These are phyloP conservation scores for Onychostruthus taczanowskii DNA, from an alignment of 2,113 vertebrate species.

Conservation along the genomic window DNA sequence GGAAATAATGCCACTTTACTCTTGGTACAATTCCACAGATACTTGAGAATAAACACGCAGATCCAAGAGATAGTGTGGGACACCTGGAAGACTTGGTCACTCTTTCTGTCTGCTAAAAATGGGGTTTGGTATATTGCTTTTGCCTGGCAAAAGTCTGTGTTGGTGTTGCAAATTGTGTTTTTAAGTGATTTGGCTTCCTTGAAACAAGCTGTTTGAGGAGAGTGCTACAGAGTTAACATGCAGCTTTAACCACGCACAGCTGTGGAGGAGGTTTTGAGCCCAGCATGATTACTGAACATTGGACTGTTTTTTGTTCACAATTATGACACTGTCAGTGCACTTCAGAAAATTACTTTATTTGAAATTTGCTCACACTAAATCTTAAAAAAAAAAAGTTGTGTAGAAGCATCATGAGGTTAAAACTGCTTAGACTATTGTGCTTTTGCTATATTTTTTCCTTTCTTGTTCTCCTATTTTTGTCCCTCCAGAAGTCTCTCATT, in stretches of 20 bases:
- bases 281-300: not conserved
- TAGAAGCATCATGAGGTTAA: not conserved
- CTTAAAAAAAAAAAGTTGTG: not conserved
- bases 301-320: not conserved
- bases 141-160: not conserved
- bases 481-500: not conserved
- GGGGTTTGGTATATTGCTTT: not conserved
- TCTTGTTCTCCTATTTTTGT: conserved; percentile 5
- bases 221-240: not conserved
- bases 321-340: not conserved
- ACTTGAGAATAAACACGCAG: not conserved
- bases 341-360: not conserved
- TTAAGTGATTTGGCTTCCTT: not conserved
- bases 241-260: not conserved
- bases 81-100: not conserved
- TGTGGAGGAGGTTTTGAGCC: conserved; percentile 11
- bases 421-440: not conserved
- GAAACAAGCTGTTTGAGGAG: not conserved
- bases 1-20: not conserved
- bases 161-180: not conserved
- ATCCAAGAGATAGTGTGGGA: not conserved
- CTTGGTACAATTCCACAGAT: not conserved
- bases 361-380: not conserved
- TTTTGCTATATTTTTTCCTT: not conserved
- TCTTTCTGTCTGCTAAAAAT: not conserved